Base-by-base conservation (phyloP, 2,113 vertebrate genomes). In the Austrofundulus limnaeus region DNA sequence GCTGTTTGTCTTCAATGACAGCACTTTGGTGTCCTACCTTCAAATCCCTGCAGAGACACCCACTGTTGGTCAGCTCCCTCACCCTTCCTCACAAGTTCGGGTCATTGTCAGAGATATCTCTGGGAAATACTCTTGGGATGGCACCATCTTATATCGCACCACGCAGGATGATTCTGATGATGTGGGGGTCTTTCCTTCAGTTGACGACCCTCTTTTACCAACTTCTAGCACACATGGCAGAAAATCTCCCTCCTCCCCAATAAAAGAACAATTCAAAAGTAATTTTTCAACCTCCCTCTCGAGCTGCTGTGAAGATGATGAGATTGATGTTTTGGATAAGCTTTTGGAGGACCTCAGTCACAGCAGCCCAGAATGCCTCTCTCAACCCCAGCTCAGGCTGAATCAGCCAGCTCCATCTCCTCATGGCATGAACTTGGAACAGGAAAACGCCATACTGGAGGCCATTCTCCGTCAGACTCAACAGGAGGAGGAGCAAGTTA, bases 61-160 rank as follows among this genome's bases (percentile, higher is more conserved):
- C 0, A 12, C 45, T 0, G 85, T 70, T 0, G 25, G 84, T 38
- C 78, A 86, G 54, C 85, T 89, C 6, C 75, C 76, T 0, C 86
- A 90, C 6, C 81, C 89, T 0, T 82, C 94, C n/a, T 94, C 95
- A 0, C 94, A 96, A 1, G 95, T 99, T 16, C 92, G 97, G 4
- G 90, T 98, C n/a, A 98, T 99, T 6, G 93, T 98, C 54, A 89
- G 97, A 37, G 97, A 99, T 74, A 96, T 99, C 86, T 99, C 97
- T 11, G 97, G 97, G 73, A 99, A 99, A 72, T 98, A 99, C 86
- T 97, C 97, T 0, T 99, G 97, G 97, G 96, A 99, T 11, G 94
- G 94, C 24, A 85, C 82, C 0, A 85, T 98, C 43, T 87, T 98
- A n/a, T 95, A 97, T 17, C 94, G 94, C 51, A 96, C 95, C 28